Percentiles rank a stretch among this genome's conserved stretches.
phyloP scores from a whole-genome alignment of 2,113 vertebrate species.

The Channa maculata region DNA sequence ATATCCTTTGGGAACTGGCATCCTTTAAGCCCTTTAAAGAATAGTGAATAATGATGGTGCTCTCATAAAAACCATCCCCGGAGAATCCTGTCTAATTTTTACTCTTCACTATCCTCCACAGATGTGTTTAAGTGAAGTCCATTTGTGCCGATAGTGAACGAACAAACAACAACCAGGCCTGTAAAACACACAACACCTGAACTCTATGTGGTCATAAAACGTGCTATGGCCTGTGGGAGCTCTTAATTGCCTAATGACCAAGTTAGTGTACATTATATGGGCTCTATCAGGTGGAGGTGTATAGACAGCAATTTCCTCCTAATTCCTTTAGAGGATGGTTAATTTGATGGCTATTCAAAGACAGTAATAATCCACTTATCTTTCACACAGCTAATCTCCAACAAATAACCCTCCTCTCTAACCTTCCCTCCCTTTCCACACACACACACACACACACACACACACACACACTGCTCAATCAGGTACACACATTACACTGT shows the following conservation, averaged over 20 bases:
- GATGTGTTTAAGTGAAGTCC: slow-evolving; percentile 63
- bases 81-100: slow-evolving; percentile 71
- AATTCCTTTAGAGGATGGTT: slow-evolving; percentile 70
- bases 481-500: slow-evolving; percentile 11
- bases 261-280: slow-evolving; percentile 69
- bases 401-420: slow-evolving; percentile 24
- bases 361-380: slow-evolving; percentile 66
- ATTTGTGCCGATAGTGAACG: slow-evolving; percentile 44
- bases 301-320: slow-evolving; percentile 63
- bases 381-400: slow-evolving; percentile 55
- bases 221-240: slow-evolving; percentile 52
- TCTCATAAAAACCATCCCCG: slow-evolving; percentile 76
- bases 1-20: slow-evolving; percentile 76
- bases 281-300: slow-evolving; percentile 67
- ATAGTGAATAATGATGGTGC: slow-evolving; percentile 76
- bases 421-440: background rate
- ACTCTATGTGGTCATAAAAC: slow-evolving; percentile 55
- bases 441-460: slow-evolving; percentile 3
- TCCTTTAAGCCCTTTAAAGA: slow-evolving; percentile 80
- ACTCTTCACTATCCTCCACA: slow-evolving; percentile 38
- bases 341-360: slow-evolving; percentile 72
- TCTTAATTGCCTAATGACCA: slow-evolving; percentile 73
- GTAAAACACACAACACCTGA: slow-evolving; percentile 44
- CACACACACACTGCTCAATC: slow-evolving; percentile 23
- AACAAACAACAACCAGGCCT: slow-evolving; percentile 43